phyloP scores from a whole-genome alignment of 2,113 vertebrate species.

The Lagenorhynchus albirostris region DNA sequence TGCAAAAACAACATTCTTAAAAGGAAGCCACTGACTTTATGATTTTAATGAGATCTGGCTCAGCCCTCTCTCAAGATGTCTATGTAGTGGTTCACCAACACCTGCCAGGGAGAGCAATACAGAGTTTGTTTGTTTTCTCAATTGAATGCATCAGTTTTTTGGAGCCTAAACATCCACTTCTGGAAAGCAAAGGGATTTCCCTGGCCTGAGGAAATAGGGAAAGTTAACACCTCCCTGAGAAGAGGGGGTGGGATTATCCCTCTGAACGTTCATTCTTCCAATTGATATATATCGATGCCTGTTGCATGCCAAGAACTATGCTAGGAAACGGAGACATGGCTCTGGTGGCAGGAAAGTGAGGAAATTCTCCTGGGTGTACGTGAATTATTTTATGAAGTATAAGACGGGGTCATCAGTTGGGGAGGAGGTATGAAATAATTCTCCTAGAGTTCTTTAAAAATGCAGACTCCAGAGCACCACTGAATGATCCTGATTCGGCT shows the following conservation, averaged over 20 bases:
- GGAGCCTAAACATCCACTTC: background rate
- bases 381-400: background rate
- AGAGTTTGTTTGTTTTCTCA: background rate
- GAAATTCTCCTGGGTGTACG: background rate
- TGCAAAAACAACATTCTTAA: slow-evolving; percentile 44
- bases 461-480: background rate
- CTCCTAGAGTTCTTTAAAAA: background rate
- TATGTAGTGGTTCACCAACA: slow-evolving; percentile 27
- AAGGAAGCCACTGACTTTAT: slow-evolving; percentile 18
- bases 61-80: slow-evolving; percentile 36
- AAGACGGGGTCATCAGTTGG: background rate
- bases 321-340: background rate
- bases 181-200: slow-evolving; percentile 29
- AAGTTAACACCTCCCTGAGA: background rate
- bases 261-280: background rate
- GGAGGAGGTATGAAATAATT: background rate
- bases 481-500: background rate
- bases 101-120: slow-evolving; percentile 4
- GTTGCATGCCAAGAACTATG: background rate
- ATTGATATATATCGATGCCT: background rate
- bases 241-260: background rate
- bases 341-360: background rate
- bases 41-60: slow-evolving; percentile 51
- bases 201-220: background rate
- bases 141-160: slow-evolving; percentile 16